Conservation (phyloP, 2,797 vertebrate genomes). For the Anableps anableps region DNA sequence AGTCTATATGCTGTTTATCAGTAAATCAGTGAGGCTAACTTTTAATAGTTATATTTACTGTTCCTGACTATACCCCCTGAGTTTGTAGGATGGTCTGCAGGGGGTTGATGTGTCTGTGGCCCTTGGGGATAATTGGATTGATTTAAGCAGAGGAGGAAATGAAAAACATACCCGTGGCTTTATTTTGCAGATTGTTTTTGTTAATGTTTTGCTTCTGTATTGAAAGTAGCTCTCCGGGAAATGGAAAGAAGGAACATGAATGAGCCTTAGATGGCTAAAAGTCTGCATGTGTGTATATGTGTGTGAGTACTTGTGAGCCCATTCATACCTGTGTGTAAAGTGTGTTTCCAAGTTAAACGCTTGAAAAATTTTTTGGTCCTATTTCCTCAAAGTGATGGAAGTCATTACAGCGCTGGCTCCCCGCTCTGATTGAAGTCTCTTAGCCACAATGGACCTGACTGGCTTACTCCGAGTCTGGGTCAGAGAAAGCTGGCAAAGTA, state of each 20-base stretch:
- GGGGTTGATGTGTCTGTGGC: conserved; percentile 45
- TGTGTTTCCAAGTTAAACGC: conserved; percentile 39
- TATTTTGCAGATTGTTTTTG: conserved; percentile 28
- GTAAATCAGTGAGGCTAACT: conserved; percentile 21
- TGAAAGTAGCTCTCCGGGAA: conserved; percentile 40
- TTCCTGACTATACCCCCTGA: conserved; percentile 15
- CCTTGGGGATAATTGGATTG: conserved; percentile 42
- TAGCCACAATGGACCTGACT: conserved; percentile 52
- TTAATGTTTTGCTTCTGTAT: neutral
- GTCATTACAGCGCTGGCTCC: conserved; percentile 58
- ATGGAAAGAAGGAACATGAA: conserved; percentile 21
- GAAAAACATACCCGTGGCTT: conserved; percentile 33
- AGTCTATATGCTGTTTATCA: conserved; percentile 4
- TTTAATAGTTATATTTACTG: conserved; percentile 18
- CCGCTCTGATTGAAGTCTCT: conserved; percentile 75
- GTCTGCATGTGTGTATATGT: neutral
- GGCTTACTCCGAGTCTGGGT: conserved; percentile 53
- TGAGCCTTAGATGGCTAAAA: conserved; percentile 10
- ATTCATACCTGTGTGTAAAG: conserved; percentile 13
- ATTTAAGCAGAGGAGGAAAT: conserved; percentile 45
- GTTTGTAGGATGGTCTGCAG: conserved; percentile 36
- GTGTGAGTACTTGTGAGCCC: neutral
- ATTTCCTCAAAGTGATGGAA: conserved; percentile 68
- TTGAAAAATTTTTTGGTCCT: conserved; percentile 43
- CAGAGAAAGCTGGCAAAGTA: conserved; percentile 46